Base-by-base conservation (phyloP, 1,140 invertebrate genomes). In the Trichoplusia ni region DNA sequence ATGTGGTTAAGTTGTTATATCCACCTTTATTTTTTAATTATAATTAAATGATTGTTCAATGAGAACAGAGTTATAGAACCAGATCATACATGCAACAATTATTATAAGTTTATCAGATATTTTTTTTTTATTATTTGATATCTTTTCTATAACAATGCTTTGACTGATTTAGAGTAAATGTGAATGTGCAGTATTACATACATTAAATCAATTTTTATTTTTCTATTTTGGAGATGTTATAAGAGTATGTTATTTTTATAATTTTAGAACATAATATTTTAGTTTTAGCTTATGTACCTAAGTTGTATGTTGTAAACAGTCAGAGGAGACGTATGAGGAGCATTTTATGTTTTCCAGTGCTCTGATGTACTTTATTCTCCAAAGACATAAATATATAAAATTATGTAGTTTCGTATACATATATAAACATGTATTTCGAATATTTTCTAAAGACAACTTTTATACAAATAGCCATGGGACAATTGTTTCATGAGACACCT, bases 151-250 rank as follows among this genome's bases (percentile, higher is more conserved):
- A 79, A 79, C 70, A 79, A 79, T 73, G 65, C 73, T 75, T 85
- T 82, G 85, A 89, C 84, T 90, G 87, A 88, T 87, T 85, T 85
- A 86, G 84, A 81, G 67, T 83, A 82, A 82, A 75, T 68, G 74
- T 73, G 76, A 79, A 82, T 81, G 75, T 86, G 80, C 86, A 90
- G 84, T 90, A 89, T 90, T 89, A 90, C 80, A 83, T 72, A 81
- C 73, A 77, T 79, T 83, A 60, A 64, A 68, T 61, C 66, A 46
- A 66, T 84, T 82, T 85, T 84, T 84, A 82, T 87, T 88, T 86
- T 86, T 87, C 77, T 86, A 86, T 84, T 82, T 76, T 82, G 70
- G 29, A 54, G 51, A 76, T 73, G 72, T 66, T 81, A 54, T 86
- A 79, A 85, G 75, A 86, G 71, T 54, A 60, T 69, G 35, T 84